Evolutionary conservation across 2,113 vertebrate genomes (phyloP).

Genomic region (Aptenodytes forsteri): DNA sequence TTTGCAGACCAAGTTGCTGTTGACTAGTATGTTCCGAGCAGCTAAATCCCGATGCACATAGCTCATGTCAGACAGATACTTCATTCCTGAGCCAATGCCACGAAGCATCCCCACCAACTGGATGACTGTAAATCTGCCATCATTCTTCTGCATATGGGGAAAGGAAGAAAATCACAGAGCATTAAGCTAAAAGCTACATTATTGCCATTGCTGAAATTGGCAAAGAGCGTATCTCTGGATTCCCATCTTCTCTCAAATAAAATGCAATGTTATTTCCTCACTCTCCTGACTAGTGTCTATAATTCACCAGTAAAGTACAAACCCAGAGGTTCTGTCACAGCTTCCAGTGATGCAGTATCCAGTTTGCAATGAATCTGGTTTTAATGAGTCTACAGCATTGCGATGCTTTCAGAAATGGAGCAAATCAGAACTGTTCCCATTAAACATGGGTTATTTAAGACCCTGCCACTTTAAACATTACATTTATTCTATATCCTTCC

Average conservation of each 20-base stretch:
- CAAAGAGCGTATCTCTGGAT: neutral
- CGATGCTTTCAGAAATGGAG: neutral
- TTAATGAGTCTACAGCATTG: slow-evolving; percentile 46
- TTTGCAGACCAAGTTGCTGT: slow-evolving; percentile 98
- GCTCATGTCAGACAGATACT: slow-evolving; percentile 98
- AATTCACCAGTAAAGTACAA: slow-evolving; percentile 47
- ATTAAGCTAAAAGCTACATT: slow-evolving; percentile 37
- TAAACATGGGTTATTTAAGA: slow-evolving; percentile 62
- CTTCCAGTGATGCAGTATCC: slow-evolving; percentile 42
- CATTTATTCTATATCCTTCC: neutral
- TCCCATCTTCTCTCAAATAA: slow-evolving; percentile 23
- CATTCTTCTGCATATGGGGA: slow-evolving; percentile 85
- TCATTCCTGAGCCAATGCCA: slow-evolving; percentile 96
- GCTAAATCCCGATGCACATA: slow-evolving; percentile 96
- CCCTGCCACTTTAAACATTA: neutral
- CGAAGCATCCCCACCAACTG: slow-evolving; percentile 97
- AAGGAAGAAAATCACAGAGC: slow-evolving; percentile 13
- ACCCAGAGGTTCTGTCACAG: neutral
- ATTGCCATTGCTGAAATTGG: neutral
- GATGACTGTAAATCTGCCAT: slow-evolving; percentile 96
- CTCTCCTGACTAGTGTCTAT: slow-evolving; percentile 36
- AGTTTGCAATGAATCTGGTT: slow-evolving; percentile 42
- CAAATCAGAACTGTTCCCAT: slow-evolving; percentile 40
- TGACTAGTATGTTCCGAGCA: slow-evolving; percentile 95
- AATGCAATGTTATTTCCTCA: slow-evolving; percentile 19